Percentiles rank a stretch among this genome's conserved stretches.
These are phyloP conservation scores for Lasioglossum lativentre DNA, from an alignment of 2,888 invertebrate genomes.

Conservation along the genomic window DNA sequence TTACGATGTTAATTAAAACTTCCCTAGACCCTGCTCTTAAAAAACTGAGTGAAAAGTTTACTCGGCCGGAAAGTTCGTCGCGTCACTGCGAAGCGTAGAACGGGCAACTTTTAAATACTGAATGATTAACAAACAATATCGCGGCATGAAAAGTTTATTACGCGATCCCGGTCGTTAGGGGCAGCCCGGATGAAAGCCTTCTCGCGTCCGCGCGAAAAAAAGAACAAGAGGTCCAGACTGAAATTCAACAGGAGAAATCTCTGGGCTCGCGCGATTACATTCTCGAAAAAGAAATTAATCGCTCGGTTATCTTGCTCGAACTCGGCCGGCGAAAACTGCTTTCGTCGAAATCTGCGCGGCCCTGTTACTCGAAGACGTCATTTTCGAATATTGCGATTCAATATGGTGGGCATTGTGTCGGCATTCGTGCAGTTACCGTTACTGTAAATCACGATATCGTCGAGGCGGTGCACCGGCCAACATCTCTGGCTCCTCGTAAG, in stretches of 20 bases:
- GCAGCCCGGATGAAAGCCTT: background rate
- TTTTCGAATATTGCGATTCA: slow-evolving; percentile 70
- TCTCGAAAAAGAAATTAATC: background rate
- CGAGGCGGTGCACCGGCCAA: slow-evolving; percentile 55
- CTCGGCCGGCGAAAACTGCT: background rate
- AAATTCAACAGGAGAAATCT: background rate
- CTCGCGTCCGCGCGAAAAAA: background rate
- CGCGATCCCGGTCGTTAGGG: background rate
- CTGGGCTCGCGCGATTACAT: background rate
- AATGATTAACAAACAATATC: slow-evolving; percentile 39
- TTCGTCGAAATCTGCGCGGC: background rate
- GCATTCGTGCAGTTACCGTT: slow-evolving; percentile 70
- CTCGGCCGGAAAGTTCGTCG: slow-evolving; percentile 3
- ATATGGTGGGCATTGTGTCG: slow-evolving; percentile 59
- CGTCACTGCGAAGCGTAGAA: slow-evolving; percentile 8
- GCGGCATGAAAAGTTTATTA: slow-evolving; percentile 16
- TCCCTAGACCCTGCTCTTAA: background rate
- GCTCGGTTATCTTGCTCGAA: background rate
- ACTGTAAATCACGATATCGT: slow-evolving; percentile 68
- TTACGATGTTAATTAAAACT: slow-evolving; percentile 18
- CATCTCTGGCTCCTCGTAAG: slow-evolving; percentile 49
- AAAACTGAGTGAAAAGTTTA: slow-evolving; percentile 33
- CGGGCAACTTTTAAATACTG: slow-evolving; percentile 12
- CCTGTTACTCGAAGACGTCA: slow-evolving; percentile 44
- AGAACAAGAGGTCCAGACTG: background rate